phyloP scores from a whole-genome alignment of 1,140 invertebrate genomes.

The Wasmannia auropunctata region DNA sequence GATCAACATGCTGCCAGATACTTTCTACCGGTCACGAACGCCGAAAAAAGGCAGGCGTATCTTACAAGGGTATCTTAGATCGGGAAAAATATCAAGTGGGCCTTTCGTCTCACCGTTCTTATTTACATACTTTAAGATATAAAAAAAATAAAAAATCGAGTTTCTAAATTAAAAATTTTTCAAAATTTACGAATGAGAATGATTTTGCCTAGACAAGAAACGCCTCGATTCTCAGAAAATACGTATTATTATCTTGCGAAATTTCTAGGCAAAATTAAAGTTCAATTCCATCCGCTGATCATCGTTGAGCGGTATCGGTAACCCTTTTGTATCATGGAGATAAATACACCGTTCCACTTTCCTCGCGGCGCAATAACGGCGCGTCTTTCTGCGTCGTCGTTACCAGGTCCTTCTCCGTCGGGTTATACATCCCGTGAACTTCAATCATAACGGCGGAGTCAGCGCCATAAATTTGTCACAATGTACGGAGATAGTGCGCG shows the following conservation, averaged over 20 bases:
- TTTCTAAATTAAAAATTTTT: not conserved
- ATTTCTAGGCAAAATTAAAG: not conserved
- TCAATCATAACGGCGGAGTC: conserved; percentile 66
- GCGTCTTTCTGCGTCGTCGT: conserved; percentile 4
- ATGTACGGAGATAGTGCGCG: conserved; percentile 40
- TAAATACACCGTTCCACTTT: conserved; percentile 58
- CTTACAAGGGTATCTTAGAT: not conserved
- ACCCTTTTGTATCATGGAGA: conserved; percentile 53
- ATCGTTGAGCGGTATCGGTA: conserved; percentile 14
- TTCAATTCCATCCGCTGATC: not conserved
- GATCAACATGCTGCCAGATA: conserved; percentile 62
- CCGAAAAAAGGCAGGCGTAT: not conserved
- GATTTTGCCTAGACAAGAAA: not conserved
- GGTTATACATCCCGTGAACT: conserved; percentile 38
- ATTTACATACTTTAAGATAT: not conserved
- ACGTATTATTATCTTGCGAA: not conserved
- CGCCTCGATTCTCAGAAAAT: not conserved
- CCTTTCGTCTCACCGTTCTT: not conserved
- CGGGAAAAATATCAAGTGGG: not conserved
- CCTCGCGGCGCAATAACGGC: conserved; percentile 6
- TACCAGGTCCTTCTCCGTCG: not conserved
- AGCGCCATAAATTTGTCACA: conserved; percentile 69
- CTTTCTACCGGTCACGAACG: conserved; percentile 65
- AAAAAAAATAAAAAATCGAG: not conserved
- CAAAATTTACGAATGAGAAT: not conserved